These are phyloP conservation scores for Calameuta filiformis DNA, from an alignment of 2,888 invertebrate species.

Conservation along the genomic window DNA sequence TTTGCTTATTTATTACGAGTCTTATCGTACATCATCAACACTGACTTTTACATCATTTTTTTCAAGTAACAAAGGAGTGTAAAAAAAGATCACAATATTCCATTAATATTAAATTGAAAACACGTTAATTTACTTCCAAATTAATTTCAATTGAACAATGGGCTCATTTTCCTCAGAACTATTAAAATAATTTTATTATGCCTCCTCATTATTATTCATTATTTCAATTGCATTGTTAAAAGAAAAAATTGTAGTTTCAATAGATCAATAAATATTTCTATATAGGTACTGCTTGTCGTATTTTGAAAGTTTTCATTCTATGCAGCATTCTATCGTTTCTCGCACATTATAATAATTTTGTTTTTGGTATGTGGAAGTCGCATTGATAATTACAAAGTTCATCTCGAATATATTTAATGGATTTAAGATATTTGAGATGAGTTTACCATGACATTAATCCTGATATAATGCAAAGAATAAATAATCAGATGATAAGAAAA, in stretches of 20 bases:
- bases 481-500: neutral
- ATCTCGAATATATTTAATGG: too few relatives aligned
- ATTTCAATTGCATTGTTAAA: neutral
- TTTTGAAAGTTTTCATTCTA: neutral
- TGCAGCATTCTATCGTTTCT: neutral
- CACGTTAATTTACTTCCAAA: neutral
- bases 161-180: neutral
- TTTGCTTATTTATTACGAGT: neutral
- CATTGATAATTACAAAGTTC: neutral
- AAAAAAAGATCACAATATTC: neutral
- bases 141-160: neutral
- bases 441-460: too few relatives aligned
- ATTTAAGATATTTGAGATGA: too few relatives aligned
- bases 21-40: neutral
- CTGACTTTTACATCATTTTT: neutral
- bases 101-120: neutral
- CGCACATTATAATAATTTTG: neutral
- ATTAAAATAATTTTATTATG: neutral
- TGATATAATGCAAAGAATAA: too few relatives aligned
- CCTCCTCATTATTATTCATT: neutral
- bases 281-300: neutral
- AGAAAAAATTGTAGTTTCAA: neutral
- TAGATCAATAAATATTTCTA: neutral
- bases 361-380: neutral
- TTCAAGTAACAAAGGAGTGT: neutral